Evolutionary conservation across 2,797 vertebrate species (phyloP).

Genomic region (Muraenolepis orangiensis): DNA sequence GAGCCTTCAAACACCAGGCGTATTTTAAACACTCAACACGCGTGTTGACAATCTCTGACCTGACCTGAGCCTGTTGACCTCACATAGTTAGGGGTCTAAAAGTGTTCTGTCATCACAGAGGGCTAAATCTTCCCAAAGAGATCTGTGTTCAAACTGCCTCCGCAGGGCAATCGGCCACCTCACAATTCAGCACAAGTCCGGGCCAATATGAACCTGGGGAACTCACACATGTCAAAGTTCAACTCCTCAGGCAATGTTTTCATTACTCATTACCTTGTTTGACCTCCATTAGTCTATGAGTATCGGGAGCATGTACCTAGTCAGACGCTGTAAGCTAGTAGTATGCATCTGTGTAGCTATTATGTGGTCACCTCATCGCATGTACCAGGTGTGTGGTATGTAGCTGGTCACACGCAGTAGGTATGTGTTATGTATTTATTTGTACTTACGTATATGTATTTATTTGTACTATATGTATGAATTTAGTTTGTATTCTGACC

Average conservation of each 20-base stretch:
- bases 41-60: background rate
- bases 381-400: background rate
- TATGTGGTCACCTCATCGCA: background rate
- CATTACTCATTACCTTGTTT: background rate
- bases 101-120: background rate
- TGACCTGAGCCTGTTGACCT: background rate
- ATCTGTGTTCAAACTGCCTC: constrained; percentile 21
- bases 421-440: background rate
- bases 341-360: background rate
- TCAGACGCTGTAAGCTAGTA: too few species aligned
- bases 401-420: background rate
- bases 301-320: background rate
- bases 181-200: constrained; percentile 29
- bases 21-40: background rate
- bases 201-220: constrained; percentile 30
- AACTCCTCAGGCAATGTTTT: constrained; percentile 24
- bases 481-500: constrained; percentile 61
- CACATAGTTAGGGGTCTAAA: background rate
- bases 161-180: constrained; percentile 36
- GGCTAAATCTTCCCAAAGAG: constrained; percentile 19
- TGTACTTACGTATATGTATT: too few species aligned
- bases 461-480: background rate
- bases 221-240: constrained; percentile 29
- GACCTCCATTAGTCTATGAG: background rate
- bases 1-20: background rate